Conservation (phyloP, 2,797 vertebrate genomes). For the Characodon lateralis region DNA sequence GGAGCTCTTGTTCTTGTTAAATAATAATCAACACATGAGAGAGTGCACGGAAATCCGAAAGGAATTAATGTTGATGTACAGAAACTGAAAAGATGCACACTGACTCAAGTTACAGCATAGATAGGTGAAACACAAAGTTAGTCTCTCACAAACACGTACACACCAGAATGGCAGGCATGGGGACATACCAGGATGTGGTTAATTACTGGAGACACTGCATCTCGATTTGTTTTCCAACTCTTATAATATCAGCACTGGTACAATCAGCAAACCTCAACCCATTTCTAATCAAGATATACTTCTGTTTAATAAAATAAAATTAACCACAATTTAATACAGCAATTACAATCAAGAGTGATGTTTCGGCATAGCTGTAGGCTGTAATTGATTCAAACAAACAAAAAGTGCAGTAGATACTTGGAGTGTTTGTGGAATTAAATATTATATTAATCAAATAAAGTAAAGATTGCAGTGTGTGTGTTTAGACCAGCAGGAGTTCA, state of each 20-base stretch:
- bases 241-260: conserved; percentile 19
- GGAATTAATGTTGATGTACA: not conserved
- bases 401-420: conserved; percentile 22
- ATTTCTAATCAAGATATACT: conserved; percentile 47
- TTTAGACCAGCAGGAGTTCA: conserved; percentile 15
- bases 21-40: conserved; percentile 31
- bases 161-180: not conserved
- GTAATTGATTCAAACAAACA: conserved; percentile 51
- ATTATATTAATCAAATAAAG: conserved; percentile 53
- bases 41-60: conserved; percentile 20
- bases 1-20: conserved; percentile 33
- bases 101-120: not conserved
- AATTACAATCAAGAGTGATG: conserved; percentile 58
- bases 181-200: not conserved
- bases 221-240: not conserved
- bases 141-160: not conserved
- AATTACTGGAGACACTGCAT: conserved; percentile 16
- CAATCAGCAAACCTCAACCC: conserved; percentile 26
- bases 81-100: not conserved
- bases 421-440: conserved; percentile 36
- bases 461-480: conserved; percentile 4
- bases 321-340: conserved; percentile 47
- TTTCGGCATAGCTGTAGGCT: conserved; percentile 19
- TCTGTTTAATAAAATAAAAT: conserved; percentile 51
- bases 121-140: not conserved